phyloP scores from a whole-genome alignment of 2,888 invertebrate genomes.

The Brachycybe producta region DNA sequence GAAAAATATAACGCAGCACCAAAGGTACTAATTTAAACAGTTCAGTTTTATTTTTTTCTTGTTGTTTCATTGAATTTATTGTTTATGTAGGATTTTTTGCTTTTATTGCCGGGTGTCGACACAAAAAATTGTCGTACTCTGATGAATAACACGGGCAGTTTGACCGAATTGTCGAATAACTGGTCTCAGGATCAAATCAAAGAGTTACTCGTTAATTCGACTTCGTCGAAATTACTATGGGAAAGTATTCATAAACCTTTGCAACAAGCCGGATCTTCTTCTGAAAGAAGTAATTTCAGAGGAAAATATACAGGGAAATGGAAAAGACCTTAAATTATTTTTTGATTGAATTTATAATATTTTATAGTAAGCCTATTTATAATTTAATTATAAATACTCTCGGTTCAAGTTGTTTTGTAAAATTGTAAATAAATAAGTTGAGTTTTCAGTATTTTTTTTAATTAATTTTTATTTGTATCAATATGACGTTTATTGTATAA shows the following conservation, averaged over 20 bases:
- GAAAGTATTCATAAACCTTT: constrained; percentile 30
- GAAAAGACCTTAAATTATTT: too few relatives aligned
- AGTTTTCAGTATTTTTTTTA: too few relatives aligned
- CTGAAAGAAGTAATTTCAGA: too few relatives aligned
- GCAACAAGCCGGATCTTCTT: background rate
- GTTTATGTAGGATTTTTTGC: constrained; percentile 50
- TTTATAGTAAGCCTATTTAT: too few relatives aligned
- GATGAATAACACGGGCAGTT: constrained; percentile 55
- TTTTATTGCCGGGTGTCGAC: constrained; percentile 75
- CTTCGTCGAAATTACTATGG: constrained; percentile 32
- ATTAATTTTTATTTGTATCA: too few relatives aligned
- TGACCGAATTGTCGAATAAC: constrained; percentile 40
- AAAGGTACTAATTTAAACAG: constrained; percentile 35
- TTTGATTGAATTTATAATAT: too few relatives aligned
- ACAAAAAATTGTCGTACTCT: constrained; percentile 68
- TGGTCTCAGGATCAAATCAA: constrained; percentile 50
- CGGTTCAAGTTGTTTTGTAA: too few relatives aligned
- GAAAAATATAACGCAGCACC: constrained; percentile 58
- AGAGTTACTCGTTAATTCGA: constrained; percentile 50
- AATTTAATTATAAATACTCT: too few relatives aligned
- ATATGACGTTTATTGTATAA: too few relatives aligned
- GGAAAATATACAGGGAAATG: too few relatives aligned
- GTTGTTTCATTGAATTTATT: background rate
- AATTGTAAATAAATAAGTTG: too few relatives aligned
- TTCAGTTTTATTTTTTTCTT: background rate